Evolutionary conservation across 2,888 invertebrate species (phyloP).

Genomic region (Phengaris arion): DNA sequence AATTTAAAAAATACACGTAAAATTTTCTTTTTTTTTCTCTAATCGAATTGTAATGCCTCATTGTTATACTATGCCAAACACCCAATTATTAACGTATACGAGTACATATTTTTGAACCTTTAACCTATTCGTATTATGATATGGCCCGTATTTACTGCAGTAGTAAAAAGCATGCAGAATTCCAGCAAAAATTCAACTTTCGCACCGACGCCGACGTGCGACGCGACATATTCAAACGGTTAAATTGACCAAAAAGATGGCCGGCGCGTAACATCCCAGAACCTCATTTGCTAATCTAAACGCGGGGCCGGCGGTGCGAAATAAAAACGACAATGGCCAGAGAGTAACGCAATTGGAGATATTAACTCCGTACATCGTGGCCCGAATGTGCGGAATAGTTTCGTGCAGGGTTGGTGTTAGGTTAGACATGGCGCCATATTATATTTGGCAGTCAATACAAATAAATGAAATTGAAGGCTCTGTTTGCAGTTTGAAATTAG

Average conservation of each 20-base stretch:
- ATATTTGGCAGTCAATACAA: no score
- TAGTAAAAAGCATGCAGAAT: not conserved
- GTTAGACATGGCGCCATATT: no score
- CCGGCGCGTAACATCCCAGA: not conserved
- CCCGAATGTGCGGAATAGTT: slow-evolving; percentile 23
- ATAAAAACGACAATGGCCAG: slow-evolving; percentile 11
- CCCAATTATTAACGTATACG: no score
- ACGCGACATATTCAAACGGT: not conserved
- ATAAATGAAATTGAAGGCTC: no score
- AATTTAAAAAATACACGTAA: no score
- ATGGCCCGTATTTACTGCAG: no score
- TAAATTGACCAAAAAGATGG: slow-evolving; percentile 18
- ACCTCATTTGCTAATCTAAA: slow-evolving; percentile 24
- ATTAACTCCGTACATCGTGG: slow-evolving; percentile 17
- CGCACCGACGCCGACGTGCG: not conserved
- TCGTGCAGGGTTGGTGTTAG: not conserved
- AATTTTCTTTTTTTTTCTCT: no score
- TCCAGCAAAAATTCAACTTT: not conserved
- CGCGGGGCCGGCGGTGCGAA: not conserved
- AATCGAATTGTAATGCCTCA: no score
- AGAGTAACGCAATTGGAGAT: not conserved
- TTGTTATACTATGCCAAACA: no score
- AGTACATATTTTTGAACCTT: no score
- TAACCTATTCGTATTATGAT: no score
- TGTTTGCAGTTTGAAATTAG: no score